A percentile compares a stretch with the other conserved stretches of the same genome.
These are phyloP conservation scores for Saccostrea echinata DNA, from an alignment of 1,140 invertebrate genomes.

Conservation along the genomic window DNA sequence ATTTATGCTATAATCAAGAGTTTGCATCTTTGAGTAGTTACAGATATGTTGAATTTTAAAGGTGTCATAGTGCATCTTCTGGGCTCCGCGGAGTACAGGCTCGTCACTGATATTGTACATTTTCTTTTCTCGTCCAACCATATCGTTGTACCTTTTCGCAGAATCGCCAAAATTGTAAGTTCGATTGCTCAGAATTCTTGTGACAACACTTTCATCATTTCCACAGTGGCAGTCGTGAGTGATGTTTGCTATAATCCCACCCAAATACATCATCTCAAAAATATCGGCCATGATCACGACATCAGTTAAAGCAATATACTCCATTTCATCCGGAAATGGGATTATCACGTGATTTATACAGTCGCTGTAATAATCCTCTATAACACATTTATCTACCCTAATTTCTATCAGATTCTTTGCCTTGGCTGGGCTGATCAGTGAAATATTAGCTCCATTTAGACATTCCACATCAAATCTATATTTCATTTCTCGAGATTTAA, in stretches of 20 bases:
- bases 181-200: slow-evolving; percentile 48
- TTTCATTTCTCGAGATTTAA: background rate
- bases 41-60: slow-evolving; percentile 54
- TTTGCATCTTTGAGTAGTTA: slow-evolving; percentile 46
- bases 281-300: slow-evolving; percentile 40
- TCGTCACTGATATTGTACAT: background rate
- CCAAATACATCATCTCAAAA: slow-evolving; percentile 41
- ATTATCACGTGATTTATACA: slow-evolving; percentile 13
- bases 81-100: slow-evolving; percentile 33
- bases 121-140: background rate
- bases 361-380: slow-evolving; percentile 59
- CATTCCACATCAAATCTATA: slow-evolving; percentile 58
- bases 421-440: slow-evolving; percentile 59
- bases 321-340: slow-evolving; percentile 53
- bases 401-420: slow-evolving; percentile 49
- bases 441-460: slow-evolving; percentile 43
- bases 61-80: slow-evolving; percentile 46
- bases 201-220: slow-evolving; percentile 57
- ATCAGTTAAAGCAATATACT: slow-evolving; percentile 45
- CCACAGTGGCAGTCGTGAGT: slow-evolving; percentile 59
- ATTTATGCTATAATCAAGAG: slow-evolving; percentile 55
- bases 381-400: slow-evolving; percentile 45
- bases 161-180: slow-evolving; percentile 51
- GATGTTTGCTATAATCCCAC: slow-evolving; percentile 44
- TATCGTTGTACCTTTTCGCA: background rate